phyloP scores from a whole-genome alignment of 2,797 vertebrate species.

The Poeciliopsis infans region DNA sequence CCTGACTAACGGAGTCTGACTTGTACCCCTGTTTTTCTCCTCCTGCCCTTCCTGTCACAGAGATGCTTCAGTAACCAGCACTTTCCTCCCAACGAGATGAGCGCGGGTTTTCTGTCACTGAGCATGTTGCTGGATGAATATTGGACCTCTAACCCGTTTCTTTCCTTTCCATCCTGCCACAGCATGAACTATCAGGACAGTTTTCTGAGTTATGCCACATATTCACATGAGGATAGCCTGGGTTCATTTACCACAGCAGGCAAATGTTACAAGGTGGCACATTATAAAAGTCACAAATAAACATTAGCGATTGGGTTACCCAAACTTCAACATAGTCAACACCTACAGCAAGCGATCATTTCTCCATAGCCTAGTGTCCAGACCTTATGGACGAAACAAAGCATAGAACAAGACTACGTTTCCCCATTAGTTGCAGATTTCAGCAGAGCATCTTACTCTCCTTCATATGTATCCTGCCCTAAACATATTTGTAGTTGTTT shows the following conservation, averaged over 20 bases:
- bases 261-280: background rate
- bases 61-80: constrained; percentile 16
- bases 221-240: background rate
- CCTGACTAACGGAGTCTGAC: constrained; percentile 27
- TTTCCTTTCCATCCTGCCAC: constrained; percentile 1
- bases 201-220: no score
- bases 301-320: no score
- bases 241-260: background rate
- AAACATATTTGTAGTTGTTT: no score
- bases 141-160: constrained; percentile 7
- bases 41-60: constrained; percentile 28
- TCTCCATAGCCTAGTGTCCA: no score
- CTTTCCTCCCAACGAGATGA: constrained; percentile 15
- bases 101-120: constrained; percentile 9
- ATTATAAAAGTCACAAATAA: background rate
- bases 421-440: no score
- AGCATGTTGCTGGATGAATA: constrained; percentile 31
- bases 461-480: no score
- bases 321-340: no score
- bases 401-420: no score
- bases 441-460: no score
- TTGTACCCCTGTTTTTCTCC: constrained; percentile 20
- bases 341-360: no score
- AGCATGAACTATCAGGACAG: constrained; percentile 17
- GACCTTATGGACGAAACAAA: no score